phyloP scores from a whole-genome alignment of 2,113 vertebrate genomes.

The Camelus dromedarius region DNA sequence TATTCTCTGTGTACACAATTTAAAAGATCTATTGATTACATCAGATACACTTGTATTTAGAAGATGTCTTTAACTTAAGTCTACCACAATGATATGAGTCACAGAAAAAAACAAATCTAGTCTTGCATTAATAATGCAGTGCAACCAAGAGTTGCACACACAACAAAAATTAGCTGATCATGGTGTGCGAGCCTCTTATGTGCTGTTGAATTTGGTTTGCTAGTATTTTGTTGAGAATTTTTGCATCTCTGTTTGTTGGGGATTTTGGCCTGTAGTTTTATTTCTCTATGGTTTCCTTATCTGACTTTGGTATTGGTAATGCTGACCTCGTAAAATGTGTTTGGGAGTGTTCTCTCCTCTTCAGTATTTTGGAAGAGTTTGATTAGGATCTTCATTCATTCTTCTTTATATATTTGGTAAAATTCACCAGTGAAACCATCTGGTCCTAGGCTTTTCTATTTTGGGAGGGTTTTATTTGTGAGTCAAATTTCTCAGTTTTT shows the following conservation, averaged over 20 bases:
- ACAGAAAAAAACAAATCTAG: not conserved
- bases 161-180: not conserved
- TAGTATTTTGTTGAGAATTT: not conserved
- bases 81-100: not conserved
- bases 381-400: not conserved
- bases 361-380: not conserved
- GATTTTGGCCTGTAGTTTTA: not conserved
- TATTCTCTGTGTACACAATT: not conserved
- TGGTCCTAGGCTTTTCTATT: not conserved
- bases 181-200: not conserved
- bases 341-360: not conserved
- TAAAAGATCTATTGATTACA: not conserved
- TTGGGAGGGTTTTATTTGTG: not conserved
- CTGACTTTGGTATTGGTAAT: not conserved
- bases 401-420: slow-evolving; percentile 8
- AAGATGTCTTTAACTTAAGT: not conserved
- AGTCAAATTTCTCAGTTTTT: not conserved
- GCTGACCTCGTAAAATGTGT: not conserved
- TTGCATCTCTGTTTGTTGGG: not conserved
- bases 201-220: not conserved
- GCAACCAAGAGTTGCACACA: not conserved
- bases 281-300: not conserved
- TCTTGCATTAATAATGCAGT: not conserved
- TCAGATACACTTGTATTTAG: not conserved
- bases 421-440: not conserved